Percentiles rank a stretch among this genome's conserved stretches.
phyloP scores from a whole-genome alignment of 1,140 invertebrate species.

The Conus betulinus region DNA sequence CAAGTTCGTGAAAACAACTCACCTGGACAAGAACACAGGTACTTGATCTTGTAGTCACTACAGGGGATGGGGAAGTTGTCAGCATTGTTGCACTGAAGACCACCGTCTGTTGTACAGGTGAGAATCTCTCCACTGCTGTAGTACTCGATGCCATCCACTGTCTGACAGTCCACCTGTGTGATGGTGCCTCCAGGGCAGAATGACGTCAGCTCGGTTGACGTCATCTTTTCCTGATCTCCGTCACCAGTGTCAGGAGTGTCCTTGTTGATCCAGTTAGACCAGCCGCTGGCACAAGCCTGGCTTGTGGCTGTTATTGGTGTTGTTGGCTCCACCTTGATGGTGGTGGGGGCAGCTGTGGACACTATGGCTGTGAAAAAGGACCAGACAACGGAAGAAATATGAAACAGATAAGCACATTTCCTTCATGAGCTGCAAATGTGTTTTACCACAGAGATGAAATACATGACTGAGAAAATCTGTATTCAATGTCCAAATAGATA shows the following conservation, averaged over 20 bases:
- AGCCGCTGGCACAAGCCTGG: conserved; percentile 36
- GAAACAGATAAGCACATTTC: no score
- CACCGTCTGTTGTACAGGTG: conserved; percentile 53
- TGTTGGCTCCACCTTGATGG: background rate
- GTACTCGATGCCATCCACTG: conserved; percentile 45
- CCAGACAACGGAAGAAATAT: no score
- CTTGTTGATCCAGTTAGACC: conserved; percentile 58
- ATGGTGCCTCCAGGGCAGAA: conserved; percentile 58
- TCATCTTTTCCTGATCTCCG: conserved; percentile 56
- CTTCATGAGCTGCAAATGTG: no score
- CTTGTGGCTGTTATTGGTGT: background rate
- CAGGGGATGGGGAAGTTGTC: conserved; percentile 65
- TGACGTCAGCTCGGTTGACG: conserved; percentile 37
- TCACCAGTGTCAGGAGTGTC: conserved; percentile 38
- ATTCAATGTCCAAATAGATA: no score
- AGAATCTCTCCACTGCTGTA: conserved; percentile 53
- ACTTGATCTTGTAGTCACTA: conserved; percentile 74
- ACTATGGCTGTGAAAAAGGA: background rate
- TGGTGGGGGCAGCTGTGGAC: conserved; percentile 17
- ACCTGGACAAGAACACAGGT: conserved; percentile 72
- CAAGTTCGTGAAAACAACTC: no score
- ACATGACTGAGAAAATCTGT: no score
- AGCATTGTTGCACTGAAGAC: conserved; percentile 53
- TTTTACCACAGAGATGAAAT: no score
- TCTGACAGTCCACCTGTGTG: conserved; percentile 56